Evolutionary conservation across 2,797 vertebrate species (phyloP).

Genomic region (Bradypus variegatus): DNA sequence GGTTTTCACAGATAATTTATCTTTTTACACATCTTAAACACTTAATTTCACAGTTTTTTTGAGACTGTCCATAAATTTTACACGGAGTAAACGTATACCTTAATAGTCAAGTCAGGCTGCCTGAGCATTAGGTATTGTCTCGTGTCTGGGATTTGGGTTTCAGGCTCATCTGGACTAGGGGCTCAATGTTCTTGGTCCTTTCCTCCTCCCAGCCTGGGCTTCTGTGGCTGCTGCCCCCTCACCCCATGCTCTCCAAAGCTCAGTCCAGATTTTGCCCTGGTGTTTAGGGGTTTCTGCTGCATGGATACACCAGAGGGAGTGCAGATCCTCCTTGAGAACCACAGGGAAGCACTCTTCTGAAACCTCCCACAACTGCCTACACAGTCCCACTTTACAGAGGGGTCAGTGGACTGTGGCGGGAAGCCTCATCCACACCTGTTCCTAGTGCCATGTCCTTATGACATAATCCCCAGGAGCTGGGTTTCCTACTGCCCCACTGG

Average conservation of each 20-base stretch:
- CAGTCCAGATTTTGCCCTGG: not conserved
- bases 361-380: not conserved
- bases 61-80: too few relatives aligned
- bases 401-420: not conserved
- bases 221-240: not conserved
- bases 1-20: not conserved
- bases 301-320: accelerated
- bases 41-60: not conserved
- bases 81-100: accelerated
- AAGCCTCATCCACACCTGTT: too few relatives aligned
- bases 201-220: not conserved
- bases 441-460: too few relatives aligned
- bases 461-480: accelerated
- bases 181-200: too few relatives aligned
- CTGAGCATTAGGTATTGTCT: accelerated
- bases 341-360: accelerated
- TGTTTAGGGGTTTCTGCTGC: too few relatives aligned
- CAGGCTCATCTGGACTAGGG: accelerated
- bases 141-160: not conserved
- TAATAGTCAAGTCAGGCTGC: not conserved
- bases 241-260: too few relatives aligned
- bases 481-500: not conserved
- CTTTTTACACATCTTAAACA: not conserved
- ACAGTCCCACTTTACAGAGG: not conserved
- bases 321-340: not conserved